phyloP scores from a whole-genome alignment of 1,140 invertebrate species.

The Papilio polyxenes region DNA sequence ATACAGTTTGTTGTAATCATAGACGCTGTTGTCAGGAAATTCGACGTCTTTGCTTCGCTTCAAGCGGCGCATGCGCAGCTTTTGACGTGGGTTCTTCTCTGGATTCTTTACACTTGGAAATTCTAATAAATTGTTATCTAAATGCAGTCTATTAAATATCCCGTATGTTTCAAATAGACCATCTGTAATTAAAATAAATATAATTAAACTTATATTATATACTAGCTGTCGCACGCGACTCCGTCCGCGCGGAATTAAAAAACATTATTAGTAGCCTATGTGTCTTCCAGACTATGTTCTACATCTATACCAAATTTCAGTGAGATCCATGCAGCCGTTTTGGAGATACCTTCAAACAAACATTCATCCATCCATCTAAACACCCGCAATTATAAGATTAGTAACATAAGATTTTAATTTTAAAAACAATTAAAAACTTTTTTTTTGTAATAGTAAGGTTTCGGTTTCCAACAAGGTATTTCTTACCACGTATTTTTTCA shows the following conservation, averaged over 20 bases:
- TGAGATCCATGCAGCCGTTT: no score
- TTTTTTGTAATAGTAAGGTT: not conserved
- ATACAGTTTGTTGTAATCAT: constrained; percentile 66
- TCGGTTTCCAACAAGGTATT: not conserved
- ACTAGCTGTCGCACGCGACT: no score
- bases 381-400: no score
- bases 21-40: constrained; percentile 57
- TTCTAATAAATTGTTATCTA: constrained; percentile 61
- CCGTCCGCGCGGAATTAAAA: no score
- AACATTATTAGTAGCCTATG: not conserved
- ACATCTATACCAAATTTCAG: no score
- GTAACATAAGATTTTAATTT: no score
- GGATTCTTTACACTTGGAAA: constrained; percentile 50
- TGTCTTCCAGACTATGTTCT: no score
- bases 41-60: constrained; percentile 62
- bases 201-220: not conserved
- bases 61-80: constrained; percentile 59
- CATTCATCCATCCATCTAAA: no score
- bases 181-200: constrained; percentile 53
- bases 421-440: no score
- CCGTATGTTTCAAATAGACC: constrained; percentile 66
- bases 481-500: constrained; percentile 63
- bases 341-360: no score
- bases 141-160: constrained; percentile 65
- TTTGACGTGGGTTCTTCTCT: constrained; percentile 56